phyloP scores from a whole-genome alignment of 2,113 vertebrate species.

The Tiliqua scincoides region DNA sequence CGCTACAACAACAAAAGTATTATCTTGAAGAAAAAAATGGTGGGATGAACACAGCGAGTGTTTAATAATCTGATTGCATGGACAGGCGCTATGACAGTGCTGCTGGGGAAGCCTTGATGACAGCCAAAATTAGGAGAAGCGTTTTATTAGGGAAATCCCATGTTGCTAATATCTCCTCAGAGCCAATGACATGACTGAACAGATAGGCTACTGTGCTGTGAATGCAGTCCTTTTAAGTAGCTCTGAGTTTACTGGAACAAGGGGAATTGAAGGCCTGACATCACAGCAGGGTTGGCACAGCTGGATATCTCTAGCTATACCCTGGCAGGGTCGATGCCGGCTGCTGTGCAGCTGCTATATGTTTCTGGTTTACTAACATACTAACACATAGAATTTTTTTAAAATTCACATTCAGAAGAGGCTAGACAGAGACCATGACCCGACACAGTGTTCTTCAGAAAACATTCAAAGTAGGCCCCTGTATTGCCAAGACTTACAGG shows the following conservation, averaged over 20 bases:
- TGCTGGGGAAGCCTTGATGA: not conserved
- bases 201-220: not conserved
- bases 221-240: not conserved
- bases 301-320: not conserved
- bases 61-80: not conserved
- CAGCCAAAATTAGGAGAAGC: not conserved
- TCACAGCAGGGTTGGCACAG: not conserved
- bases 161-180: not conserved
- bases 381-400: no score
- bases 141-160: not conserved
- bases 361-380: no score
- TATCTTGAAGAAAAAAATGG: not conserved
- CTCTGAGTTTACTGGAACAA: not conserved
- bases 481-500: not conserved
- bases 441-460: no score
- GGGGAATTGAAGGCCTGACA: not conserved
- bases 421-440: no score
- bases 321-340: not conserved
- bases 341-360: not conserved
- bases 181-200: not conserved
- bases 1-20: not conserved
- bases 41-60: not conserved
- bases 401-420: no score
- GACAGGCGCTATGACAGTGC: not conserved
- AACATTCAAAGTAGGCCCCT: no score